These are phyloP conservation scores for Anastatus disparis DNA, from an alignment of 1,140 invertebrate species.

Conservation along the genomic window DNA sequence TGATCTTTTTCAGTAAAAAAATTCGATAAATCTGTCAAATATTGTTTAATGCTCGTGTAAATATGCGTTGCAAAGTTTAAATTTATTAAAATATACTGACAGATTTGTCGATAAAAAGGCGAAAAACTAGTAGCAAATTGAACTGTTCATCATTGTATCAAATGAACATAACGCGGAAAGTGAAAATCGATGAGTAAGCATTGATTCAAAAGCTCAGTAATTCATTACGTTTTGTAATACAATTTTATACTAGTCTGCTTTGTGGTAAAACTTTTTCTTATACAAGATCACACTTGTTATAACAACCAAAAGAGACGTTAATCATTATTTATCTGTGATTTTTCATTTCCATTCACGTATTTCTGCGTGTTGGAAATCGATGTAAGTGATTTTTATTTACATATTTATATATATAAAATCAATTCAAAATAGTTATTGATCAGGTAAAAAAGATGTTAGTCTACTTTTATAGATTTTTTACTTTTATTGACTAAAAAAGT, in stretches of 20 bases:
- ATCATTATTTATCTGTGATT: conserved; percentile 49
- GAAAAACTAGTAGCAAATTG: not conserved
- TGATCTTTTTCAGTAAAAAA: not conserved
- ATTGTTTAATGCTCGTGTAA: conserved; percentile 17
- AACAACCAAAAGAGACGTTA: conserved; percentile 27
- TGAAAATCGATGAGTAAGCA: conserved; percentile 16
- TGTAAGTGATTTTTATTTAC: conserved; percentile 28
- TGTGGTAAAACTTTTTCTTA: conserved; percentile 20
- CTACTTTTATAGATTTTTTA: conserved; percentile 21
- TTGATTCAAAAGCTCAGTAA: conserved; percentile 12
- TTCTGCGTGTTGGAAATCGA: conserved; percentile 21
- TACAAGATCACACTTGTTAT: conserved; percentile 18
- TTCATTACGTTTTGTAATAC: conserved; percentile 30
- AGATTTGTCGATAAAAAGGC: conserved; percentile 14
- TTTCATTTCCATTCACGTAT: conserved; percentile 30
- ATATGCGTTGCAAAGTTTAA: conserved; percentile 26
- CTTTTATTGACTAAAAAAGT: conserved; percentile 1
- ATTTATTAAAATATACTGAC: conserved; percentile 17
- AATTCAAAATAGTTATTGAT: conserved; percentile 4
- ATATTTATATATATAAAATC: conserved; percentile 17
- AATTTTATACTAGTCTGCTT: conserved; percentile 38
- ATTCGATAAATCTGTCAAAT: conserved; percentile 30
- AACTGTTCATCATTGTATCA: conserved; percentile 6
- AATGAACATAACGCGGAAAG: conserved; percentile 5
- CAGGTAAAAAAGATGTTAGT: conserved; percentile 5